Evolutionary conservation across 2,888 invertebrate species (phyloP).

Genomic region (Drosophila mulleri): DNA sequence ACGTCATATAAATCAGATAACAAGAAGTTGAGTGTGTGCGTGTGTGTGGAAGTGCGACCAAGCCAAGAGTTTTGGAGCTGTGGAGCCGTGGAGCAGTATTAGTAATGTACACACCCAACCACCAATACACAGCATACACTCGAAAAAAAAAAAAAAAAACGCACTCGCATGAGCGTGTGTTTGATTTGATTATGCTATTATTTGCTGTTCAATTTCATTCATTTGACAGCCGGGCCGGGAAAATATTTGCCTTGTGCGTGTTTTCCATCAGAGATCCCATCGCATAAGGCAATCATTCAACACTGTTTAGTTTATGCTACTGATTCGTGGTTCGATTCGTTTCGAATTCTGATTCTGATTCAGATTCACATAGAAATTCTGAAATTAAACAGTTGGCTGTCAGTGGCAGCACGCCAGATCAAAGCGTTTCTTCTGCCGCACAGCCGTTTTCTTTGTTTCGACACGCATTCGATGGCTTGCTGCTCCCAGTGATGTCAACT

Average conservation of each 20-base stretch:
- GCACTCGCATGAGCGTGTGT: conserved; percentile 31
- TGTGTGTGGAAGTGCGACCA: conserved; percentile 41
- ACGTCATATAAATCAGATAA: conserved; percentile 64
- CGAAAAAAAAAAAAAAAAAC: conserved; percentile 4
- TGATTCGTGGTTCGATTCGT: conserved; percentile 1
- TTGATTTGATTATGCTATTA: conserved; percentile 77
- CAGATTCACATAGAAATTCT: conserved; percentile 15
- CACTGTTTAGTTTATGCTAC: conserved; percentile 5
- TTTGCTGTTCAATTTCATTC: conserved; percentile 64
- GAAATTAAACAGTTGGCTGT: conserved; percentile 50
- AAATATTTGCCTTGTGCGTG: conserved; percentile 53
- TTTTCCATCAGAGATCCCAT: conserved; percentile 53
- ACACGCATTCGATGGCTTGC: conserved; percentile 15
- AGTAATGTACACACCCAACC: conserved; percentile 29
- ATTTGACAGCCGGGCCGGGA: conserved; percentile 50
- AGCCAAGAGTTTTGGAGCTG: conserved; percentile 7
- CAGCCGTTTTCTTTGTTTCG: conserved; percentile 58
- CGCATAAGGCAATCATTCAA: conserved; percentile 17
- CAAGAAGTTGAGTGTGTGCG: conserved; percentile 61
- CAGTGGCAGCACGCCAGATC: conserved; percentile 72
- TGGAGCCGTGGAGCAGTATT: conserved; percentile 6
- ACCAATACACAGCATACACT: conserved; percentile 6
- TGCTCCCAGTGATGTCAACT: conserved; percentile 59
- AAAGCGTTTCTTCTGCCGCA: conserved; percentile 51
- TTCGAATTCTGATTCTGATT: neutral